Conservation (phyloP, 2,888 invertebrate species). For the Lepidonotus clava region DNA sequence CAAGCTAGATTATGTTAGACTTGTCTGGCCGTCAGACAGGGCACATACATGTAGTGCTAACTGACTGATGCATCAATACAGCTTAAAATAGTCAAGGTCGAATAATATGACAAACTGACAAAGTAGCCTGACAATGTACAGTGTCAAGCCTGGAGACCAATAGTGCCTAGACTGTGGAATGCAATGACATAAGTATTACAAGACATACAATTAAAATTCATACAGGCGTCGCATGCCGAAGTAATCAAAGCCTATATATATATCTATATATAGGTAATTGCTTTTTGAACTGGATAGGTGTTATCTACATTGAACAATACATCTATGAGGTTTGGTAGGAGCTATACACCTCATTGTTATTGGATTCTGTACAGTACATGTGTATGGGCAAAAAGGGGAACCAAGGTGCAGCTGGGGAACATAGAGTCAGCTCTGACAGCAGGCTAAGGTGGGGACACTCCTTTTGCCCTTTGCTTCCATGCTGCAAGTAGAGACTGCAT, state of each 20-base stretch:
- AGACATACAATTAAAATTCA: slow-evolving; percentile 11
- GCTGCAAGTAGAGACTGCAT: too few relatives aligned
- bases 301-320: slow-evolving; percentile 22
- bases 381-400: too few relatives aligned
- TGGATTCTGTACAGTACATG: background rate
- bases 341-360: background rate
- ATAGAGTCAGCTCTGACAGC: too few relatives aligned
- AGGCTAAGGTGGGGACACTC: too few relatives aligned
- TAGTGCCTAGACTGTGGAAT: slow-evolving; percentile 6
- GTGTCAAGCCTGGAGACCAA: background rate
- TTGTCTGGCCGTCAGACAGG: too few relatives aligned
- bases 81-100: background rate
- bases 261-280: background rate
- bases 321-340: background rate
- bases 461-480: too few relatives aligned
- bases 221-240: background rate
- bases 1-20: too few relatives aligned
- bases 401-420: background rate
- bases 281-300: background rate
- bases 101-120: background rate
- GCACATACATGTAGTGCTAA: too few relatives aligned
- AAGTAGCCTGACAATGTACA: background rate
- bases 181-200: slow-evolving; percentile 21
- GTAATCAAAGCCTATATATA: background rate
- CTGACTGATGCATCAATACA: too few relatives aligned